Conservation (phyloP, 2,888 invertebrate species). For the Chrysopilus asiliformis region DNA sequence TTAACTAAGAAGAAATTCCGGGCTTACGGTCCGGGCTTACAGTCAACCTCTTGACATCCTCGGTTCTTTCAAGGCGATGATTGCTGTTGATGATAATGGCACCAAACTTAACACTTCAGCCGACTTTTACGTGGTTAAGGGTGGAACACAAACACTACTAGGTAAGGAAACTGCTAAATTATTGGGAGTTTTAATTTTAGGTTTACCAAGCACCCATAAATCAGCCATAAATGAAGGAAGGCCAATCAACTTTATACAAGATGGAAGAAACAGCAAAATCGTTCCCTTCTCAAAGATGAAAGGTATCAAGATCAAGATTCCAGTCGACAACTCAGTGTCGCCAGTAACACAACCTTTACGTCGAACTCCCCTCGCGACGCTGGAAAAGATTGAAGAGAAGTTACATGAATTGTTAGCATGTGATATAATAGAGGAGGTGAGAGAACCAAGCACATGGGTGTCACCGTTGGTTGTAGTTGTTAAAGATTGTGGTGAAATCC, state of each 20-base stretch:
- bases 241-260: too few species aligned
- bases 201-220: too few species aligned
- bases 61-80: background rate
- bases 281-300: background rate
- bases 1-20: too few species aligned
- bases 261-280: too few species aligned
- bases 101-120: too few species aligned
- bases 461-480: constrained; percentile 17
- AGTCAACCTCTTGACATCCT: background rate
- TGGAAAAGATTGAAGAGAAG: background rate
- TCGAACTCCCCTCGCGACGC: background rate
- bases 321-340: background rate
- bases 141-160: background rate
- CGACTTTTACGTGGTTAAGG: background rate
- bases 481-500: constrained; percentile 1
- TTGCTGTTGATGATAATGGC: background rate
- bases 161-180: background rate
- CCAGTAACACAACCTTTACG: background rate
- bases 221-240: background rate
- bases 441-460: constrained; percentile 11
- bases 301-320: background rate
- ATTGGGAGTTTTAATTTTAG: background rate
- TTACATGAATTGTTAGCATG: background rate
- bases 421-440: constrained; percentile 9
- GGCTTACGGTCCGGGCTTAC: background rate